Base-by-base conservation (phyloP, 2,113 vertebrate species). In the Nothocercus nigrocapillus region DNA sequence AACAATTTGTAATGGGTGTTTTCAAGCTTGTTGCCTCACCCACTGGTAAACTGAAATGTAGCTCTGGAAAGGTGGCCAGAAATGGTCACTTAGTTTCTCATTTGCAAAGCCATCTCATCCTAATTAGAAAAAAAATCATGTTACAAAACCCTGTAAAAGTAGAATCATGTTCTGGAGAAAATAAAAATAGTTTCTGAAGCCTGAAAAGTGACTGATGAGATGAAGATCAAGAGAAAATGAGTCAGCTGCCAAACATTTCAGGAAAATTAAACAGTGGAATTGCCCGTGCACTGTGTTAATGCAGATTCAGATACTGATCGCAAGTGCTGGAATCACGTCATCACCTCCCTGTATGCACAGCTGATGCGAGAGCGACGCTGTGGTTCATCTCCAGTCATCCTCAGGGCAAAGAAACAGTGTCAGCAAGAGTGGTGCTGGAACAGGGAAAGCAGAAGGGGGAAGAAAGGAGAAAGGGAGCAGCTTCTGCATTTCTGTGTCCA, bases 311-410 rank as follows among this genome's bases (percentile, higher is more conserved):
- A 16, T 77, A 40, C 44, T 79, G 53, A 28, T 11, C 73, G 25
- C 53, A 58, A 2, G 17, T 25, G 62, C 1, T 38, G 66, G 61
- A 59, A 1, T 1, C 44, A 7, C 6, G 42, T 32, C 42, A 56
- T 66, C 76, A 6, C n/a, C 7, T 0, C 28, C 5, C 38, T 42
- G n/a, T 30, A 2, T 3, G 3, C 11, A 1, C 0, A 5, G 16
- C 45, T 74, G 72, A 18, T 19, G 5, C 3, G 53, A 19, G 38
- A 22, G 30, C 0, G 0, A 21, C 63, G 45, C 74, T 22, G 8
- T 0, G 0, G 16, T 56, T 67, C 25, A 4, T 36, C 24, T 70
- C 38, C 32, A 13, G 53, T 38, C 38, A 14, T 21, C 42, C 44
- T 17, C 12, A 28, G 25, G 7, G 40, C n/a, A n/a, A 9, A 44